Evolutionary conservation across 2,797 vertebrate species (phyloP).

Genomic region (Chloroceryle amazona): DNA sequence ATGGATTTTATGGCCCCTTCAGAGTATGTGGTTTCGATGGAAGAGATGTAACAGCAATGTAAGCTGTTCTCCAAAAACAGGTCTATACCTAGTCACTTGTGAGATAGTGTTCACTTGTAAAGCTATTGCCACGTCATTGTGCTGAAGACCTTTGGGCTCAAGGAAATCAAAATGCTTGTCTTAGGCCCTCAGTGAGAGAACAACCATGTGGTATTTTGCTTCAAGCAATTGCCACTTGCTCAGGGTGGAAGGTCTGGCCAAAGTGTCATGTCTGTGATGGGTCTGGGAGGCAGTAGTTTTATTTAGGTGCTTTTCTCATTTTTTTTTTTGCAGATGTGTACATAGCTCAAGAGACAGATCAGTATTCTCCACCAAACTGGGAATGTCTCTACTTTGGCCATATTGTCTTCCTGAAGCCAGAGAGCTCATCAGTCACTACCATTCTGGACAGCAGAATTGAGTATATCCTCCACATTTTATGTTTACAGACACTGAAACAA

Average conservation of each 20-base stretch:
- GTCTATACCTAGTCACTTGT: not conserved
- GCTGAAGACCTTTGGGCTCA: not conserved
- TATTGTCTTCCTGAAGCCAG: not conserved
- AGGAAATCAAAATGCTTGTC: not conserved
- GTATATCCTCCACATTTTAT: rapidly evolving
- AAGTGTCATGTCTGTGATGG: rapidly evolving
- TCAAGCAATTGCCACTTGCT: not conserved
- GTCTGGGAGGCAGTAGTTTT: not conserved
- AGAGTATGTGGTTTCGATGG: not conserved
- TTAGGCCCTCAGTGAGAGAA: not conserved
- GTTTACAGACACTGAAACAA: not conserved
- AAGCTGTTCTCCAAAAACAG: not conserved
- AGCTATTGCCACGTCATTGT: not conserved
- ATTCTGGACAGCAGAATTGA: not conserved
- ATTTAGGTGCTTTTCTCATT: not conserved
- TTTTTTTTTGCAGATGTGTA: not conserved
- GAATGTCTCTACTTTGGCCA: not conserved
- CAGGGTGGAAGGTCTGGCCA: not conserved
- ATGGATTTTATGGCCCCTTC: not conserved
- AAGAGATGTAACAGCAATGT: not conserved
- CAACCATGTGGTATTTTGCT: rapidly evolving
- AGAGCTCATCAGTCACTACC: rapidly evolving
- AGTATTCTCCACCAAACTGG: not conserved
- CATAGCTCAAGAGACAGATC: not conserved
- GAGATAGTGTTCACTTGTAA: not conserved